Base-by-base conservation (phyloP, 92 coral and sea anemone genomes). In the Porites evermanni region DNA sequence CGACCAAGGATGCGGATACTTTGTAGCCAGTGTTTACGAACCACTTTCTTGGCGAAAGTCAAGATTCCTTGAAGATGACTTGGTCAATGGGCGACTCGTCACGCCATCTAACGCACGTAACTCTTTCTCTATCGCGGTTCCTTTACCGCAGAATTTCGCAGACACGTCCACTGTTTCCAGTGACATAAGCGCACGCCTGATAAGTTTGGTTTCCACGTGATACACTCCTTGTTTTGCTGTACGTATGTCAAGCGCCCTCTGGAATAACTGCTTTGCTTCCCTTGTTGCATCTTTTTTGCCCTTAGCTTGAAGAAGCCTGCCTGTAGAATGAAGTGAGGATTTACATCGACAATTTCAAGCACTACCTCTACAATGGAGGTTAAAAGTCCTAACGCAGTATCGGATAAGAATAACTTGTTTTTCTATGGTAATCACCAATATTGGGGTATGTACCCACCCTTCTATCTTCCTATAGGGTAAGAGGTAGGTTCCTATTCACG, bases 161-260 rank as follows among this genome's bases (percentile, higher is more conserved):
- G 94, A 91, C 2, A 91, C 90, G 70, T 92, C 95, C 13, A 86
- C 87, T 16, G 95, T 86, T 69, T 94, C 98, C 64, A 94, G 86
- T 24, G 78, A 61, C 95, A 93, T 91, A 18, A 97, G 93, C 8
- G 89, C 91, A 23, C 94, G 90, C 85, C 99, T 91, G 69, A 93
- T 89, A 12, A 89, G 79, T 75, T 95, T 95, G 69, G 97, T 91
- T 1, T 91, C 72, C 74, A 73, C 71, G 87, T 97, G 97, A 80
- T 97, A 93, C 47, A 95, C 95, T 11, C 99, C 99, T 47, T 95
- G 89, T 67, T 93, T 86, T 67, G 95, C 77, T 20, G 99, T 90
- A 19, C 94, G 93, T 61, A 97, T 97, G 87, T 97, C 99, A 8
- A 97, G 81, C 26, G 99, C 94, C 7, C 98, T 91, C 80, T 97